Evolutionary conservation across 2,888 invertebrate genomes (phyloP), one percentile per base, ranked within the genome.

Genomic region (Drosophila kanekoi): DNA sequence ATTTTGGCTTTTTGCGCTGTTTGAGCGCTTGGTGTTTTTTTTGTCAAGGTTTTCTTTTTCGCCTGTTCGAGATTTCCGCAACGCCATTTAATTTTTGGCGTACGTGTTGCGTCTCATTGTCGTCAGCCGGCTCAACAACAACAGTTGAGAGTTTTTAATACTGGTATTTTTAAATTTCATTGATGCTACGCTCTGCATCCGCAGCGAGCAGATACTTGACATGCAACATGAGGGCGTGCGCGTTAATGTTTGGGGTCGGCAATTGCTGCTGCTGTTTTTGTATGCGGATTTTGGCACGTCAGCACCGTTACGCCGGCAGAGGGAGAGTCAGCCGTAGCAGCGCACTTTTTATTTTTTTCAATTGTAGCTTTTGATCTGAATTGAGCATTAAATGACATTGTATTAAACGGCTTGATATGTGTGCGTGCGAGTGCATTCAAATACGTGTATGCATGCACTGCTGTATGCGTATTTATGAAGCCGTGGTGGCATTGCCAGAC

Each of bases 61-160:
- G 76, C 65, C 57, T 58, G 41, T 63, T 76, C 43, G 61, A 73
- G 82, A 81, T 87, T 85, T 82, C 82, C 82, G 88, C 88, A 81
- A 79, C 88, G 86, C 79, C 77, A 81, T 82, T 87, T 65, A 62
- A 45, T 32, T 79, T 81, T 83, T 82, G 81, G 87, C 72, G 87
- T 82, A 82, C 87, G 82, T 82, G 82, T 79, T 84, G 76, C 56
- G 70, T 58, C 66, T 58, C 87, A 72, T 56, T 53, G 64, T 60
- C 64, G 70, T 43, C 65, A 64, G 38, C 57, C 47, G 47, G 13
- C 58, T 54, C n/a, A 69, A 57, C 43, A 64, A 67, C 28, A 45
- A 47, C 32, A 60, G 8, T 32, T 45, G 35, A 38, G 20, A 37
- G 37, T 44, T 37, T 35, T 64, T 43, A 23, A 64, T 59, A 62